These are phyloP conservation scores for Heliocidaris erythrogramma DNA, from an alignment of 35 echinoderm and acorn worm genomes.

Conservation along the genomic window DNA sequence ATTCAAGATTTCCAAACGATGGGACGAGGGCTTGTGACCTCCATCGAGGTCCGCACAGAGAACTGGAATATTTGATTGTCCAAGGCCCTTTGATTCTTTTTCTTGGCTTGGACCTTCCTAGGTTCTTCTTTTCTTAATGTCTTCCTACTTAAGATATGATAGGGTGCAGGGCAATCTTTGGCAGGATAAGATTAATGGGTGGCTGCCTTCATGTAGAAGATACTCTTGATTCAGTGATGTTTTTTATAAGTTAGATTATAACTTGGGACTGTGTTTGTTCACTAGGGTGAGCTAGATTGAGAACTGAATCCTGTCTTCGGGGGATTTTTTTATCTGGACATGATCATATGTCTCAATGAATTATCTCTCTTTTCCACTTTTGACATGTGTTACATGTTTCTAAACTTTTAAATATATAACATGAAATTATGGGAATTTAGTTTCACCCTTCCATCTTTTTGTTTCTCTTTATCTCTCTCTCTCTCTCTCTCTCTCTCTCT, in stretches of 20 bases:
- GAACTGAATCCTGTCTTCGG: neutral
- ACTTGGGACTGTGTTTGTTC: too few relatives aligned
- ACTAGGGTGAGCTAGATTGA: neutral
- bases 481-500: too few relatives aligned
- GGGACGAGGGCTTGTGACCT: slow-evolving; percentile 69
- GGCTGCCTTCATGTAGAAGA: neutral
- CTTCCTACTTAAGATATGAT: neutral
- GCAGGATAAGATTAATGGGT: neutral
- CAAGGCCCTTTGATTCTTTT: too few relatives aligned
- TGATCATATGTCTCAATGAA: too few relatives aligned
- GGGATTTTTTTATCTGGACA: too few relatives aligned
- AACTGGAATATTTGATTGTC: slow-evolving; percentile 72
- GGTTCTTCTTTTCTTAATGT: neutral
- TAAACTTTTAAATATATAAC: too few relatives aligned
- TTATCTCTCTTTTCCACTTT: too few relatives aligned
- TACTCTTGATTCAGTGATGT: neutral
- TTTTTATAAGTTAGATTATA: neutral
- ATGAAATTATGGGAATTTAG: too few relatives aligned
- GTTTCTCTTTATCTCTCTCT: too few relatives aligned
- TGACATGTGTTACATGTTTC: too few relatives aligned
- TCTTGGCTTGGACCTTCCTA: neutral
- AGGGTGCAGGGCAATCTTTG: neutral
- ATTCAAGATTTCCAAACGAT: slow-evolving; percentile 74
- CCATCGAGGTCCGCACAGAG: slow-evolving; percentile 72
- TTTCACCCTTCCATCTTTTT: too few relatives aligned